These are phyloP conservation scores for Galeopsomyia nigrocyanea DNA, from an alignment of 2,888 invertebrate genomes.

Conservation along the genomic window DNA sequence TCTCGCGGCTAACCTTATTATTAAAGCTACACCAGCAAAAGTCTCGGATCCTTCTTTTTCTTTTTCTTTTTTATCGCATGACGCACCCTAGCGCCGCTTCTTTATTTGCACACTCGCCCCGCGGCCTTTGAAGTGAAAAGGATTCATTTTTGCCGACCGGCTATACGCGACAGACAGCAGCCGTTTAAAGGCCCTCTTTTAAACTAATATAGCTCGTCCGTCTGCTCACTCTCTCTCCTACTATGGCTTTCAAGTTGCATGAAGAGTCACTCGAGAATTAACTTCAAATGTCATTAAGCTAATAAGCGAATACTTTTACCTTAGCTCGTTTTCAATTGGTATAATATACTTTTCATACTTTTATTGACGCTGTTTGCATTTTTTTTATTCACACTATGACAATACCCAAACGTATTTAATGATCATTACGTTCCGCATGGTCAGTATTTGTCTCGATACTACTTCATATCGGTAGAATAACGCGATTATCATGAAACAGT, in stretches of 20 bases:
- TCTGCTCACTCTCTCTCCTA: conserved; percentile 49
- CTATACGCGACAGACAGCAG: neutral
- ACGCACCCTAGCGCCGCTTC: conserved; percentile 16
- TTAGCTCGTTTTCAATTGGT: neutral
- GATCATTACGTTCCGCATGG: too few species aligned
- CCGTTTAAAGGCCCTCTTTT: conserved; percentile 36
- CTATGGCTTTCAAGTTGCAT: conserved; percentile 56
- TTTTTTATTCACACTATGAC: too few species aligned
- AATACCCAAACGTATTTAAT: too few species aligned
- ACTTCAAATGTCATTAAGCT: conserved; percentile 33
- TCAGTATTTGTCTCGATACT: too few species aligned
- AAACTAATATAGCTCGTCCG: conserved; percentile 35
- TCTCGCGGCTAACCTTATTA: conserved; percentile 20
- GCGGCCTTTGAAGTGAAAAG: conserved; percentile 41
- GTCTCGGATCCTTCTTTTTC: too few species aligned
- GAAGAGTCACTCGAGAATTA: conserved; percentile 50
- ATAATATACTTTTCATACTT: conserved; percentile 17
- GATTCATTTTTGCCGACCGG: conserved; percentile 32
- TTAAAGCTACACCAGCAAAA: conserved; percentile 8
- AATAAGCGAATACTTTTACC: conserved; percentile 16
- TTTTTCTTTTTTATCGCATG: too few species aligned
- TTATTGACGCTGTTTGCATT: too few species aligned
- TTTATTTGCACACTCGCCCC: conserved; percentile 33
- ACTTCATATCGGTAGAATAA: too few species aligned
- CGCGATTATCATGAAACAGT: too few species aligned